Evolutionary conservation across 2,797 vertebrate species (phyloP), one percentile per base, ranked within the genome.

Genomic region (Anniella stebbinsi): DNA sequence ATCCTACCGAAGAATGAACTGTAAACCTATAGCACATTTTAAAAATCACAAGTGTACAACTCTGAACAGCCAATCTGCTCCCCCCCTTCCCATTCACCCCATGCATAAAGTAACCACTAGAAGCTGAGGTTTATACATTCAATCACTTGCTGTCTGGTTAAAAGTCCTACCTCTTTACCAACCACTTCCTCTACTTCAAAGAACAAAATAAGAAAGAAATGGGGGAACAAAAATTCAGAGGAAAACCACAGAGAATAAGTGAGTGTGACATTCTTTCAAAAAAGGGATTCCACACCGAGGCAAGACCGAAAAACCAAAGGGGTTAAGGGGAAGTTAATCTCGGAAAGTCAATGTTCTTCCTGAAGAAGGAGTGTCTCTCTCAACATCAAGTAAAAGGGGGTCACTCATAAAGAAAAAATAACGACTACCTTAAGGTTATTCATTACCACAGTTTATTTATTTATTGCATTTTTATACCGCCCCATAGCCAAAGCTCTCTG

Each of bases 181-280:
- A 57, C 45, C 36, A 57, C 72, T 84, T 84, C 89, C 89, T 77
- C 57, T 87, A 69, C 38, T 57, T 63, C 57, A 82, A 81, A 51
- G 30, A 5, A 30, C 17, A 57, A 45, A 25, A 23, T 36, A 88
- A 70, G 69, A 75, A 84, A 41, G 38, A 11, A 54, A 17, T 2
- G 25, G 21, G 88, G 86, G 66, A 73, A 38, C 80, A 63, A 72
- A 51, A 60, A 2, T 18, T 57, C 57, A 48, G 54, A 57, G 3
- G 3, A 54, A 36, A 77, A 84, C 69, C 72, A 77, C 33, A 77
- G 23, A 63, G 36, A 48, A 5, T 33, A 6, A n/a, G 8, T 54
- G 38, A 21, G 18, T 8, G 23, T 69, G 36, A 88, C 7, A 60
- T 5, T 75, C 82, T 81, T 72, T n/a, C 48, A 54, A 66, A 67